These are phyloP conservation scores for Strigamia transsilvanica DNA, from an alignment of 2,888 invertebrate species.

Conservation along the genomic window DNA sequence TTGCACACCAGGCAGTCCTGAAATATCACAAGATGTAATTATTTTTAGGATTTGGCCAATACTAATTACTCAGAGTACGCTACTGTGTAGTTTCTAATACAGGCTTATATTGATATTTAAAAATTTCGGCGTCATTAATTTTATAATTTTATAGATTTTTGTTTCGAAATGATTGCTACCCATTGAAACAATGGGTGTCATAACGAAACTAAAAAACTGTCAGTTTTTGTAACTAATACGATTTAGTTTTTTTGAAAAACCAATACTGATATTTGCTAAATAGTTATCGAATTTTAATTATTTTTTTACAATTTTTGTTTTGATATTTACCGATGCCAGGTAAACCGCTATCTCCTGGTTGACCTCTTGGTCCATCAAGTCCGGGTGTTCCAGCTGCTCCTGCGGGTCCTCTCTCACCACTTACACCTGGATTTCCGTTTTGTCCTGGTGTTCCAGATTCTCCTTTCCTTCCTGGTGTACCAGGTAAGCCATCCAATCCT, in stretches of 20 bases:
- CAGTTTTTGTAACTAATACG: too few relatives aligned
- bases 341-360: slow-evolving; percentile 50
- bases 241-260: too few relatives aligned
- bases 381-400: slow-evolving; percentile 59
- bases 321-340: slow-evolving; percentile 31
- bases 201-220: neutral
- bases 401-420: slow-evolving; percentile 60
- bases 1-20: slow-evolving; percentile 72
- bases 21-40: too few relatives aligned
- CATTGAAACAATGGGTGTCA: too few relatives aligned
- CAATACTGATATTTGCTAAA: too few relatives aligned
- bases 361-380: slow-evolving; percentile 67
- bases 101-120: too few relatives aligned
- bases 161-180: too few relatives aligned
- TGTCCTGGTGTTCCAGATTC: slow-evolving; percentile 64
- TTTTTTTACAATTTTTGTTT: neutral
- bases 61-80: too few relatives aligned
- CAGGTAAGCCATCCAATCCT: slow-evolving; percentile 57
- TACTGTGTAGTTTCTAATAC: too few relatives aligned
- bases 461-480: slow-evolving; percentile 56
- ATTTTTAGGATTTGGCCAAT: too few relatives aligned
- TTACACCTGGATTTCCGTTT: slow-evolving; percentile 64
- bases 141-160: neutral
- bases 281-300: neutral
- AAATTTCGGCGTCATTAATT: too few relatives aligned